phyloP scores from a whole-genome alignment of 64 coral and sea anemone species.

The Porites australiensis region DNA sequence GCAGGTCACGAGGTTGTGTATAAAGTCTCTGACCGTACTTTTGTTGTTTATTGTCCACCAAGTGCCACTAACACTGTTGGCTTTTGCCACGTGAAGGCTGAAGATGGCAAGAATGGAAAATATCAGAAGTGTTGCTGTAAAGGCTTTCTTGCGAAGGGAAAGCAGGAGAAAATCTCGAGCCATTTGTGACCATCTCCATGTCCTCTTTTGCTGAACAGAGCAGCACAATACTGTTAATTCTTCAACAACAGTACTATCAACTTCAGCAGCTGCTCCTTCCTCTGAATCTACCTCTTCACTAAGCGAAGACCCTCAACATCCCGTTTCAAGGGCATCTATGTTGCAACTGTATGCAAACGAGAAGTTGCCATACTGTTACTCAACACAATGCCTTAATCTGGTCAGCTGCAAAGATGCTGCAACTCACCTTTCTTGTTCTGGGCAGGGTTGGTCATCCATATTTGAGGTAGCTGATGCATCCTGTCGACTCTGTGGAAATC shows the following conservation, averaged over 20 bases:
- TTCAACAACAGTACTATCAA: neutral
- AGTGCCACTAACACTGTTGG: slow-evolving; percentile 2
- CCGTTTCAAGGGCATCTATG: neutral
- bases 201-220: neutral
- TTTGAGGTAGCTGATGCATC: neutral
- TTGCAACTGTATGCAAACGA: neutral
- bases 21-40: neutral
- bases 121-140: neutral
- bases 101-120: neutral
- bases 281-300: neutral
- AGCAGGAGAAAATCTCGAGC: neutral
- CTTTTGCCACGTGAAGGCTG: neutral
- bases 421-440: neutral
- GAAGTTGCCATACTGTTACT: too few species aligned
- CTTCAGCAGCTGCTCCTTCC: neutral
- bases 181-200: neutral
- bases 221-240: neutral
- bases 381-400: too few species aligned
- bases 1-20: neutral
- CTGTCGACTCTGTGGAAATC: neutral
- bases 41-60: neutral
- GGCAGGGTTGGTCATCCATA: neutral
- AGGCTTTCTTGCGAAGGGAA: neutral
- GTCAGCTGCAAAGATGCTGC: neutral
- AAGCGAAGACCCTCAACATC: too few species aligned